Evolutionary conservation across 2,888 invertebrate species (phyloP).

Genomic region (Metellina segmentata): DNA sequence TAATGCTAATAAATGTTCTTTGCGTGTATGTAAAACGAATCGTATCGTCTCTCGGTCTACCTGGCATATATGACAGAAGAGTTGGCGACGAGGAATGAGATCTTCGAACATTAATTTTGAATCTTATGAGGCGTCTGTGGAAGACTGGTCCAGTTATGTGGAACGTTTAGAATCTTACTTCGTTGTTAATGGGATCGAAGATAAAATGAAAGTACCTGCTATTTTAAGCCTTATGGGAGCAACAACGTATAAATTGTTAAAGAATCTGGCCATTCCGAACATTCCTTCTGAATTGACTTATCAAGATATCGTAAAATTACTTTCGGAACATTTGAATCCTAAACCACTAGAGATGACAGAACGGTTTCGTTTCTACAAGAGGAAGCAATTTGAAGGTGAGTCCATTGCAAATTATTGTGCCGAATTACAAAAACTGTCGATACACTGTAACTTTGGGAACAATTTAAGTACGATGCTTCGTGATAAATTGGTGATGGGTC

Average conservation of each 20-base stretch:
- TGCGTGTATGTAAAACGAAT: conserved; percentile 60
- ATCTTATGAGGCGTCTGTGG: too few species aligned
- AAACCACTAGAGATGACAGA: conserved; percentile 64
- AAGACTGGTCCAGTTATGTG: too few species aligned
- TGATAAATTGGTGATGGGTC: conserved; percentile 36
- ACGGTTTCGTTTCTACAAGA: conserved; percentile 51
- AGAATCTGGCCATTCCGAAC: conserved; percentile 61
- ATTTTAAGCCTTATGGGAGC: conserved; percentile 64
- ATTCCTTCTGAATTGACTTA: conserved; percentile 62
- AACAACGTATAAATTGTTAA: conserved; percentile 63
- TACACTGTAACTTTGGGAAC: conserved; percentile 36
- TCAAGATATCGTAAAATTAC: conserved; percentile 65
- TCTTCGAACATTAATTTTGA: too few species aligned
- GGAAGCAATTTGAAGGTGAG: conserved; percentile 27
- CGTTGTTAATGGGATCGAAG: conserved; percentile 60
- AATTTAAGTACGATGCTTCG: conserved; percentile 38
- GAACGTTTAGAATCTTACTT: conserved; percentile 62
- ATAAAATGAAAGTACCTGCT: conserved; percentile 57
- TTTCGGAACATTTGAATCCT: conserved; percentile 63
- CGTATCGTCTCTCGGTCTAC: conserved; percentile 59
- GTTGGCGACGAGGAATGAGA: conserved; percentile 22
- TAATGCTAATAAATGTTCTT: conserved; percentile 58
- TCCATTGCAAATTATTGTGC: conserved; percentile 22
- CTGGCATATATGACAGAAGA: conserved; percentile 27
- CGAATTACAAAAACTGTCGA: conserved; percentile 28